Base-by-base conservation (phyloP, 2,113 vertebrate genomes). In the Polyodon spathula region DNA sequence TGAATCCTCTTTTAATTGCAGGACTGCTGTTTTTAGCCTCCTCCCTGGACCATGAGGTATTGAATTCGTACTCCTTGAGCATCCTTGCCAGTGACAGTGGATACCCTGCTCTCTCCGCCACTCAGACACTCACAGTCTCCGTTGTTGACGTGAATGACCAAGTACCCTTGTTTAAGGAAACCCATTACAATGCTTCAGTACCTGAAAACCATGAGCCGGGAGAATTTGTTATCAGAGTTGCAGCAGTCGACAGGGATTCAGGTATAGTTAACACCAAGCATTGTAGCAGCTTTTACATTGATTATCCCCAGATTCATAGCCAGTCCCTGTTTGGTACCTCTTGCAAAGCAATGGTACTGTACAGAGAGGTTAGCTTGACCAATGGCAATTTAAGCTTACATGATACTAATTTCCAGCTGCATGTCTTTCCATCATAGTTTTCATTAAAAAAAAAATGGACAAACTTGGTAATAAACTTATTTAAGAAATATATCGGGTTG, bases 131-230 rank as follows among this genome's bases (percentile, higher is more conserved):
- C 70, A 92, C 83, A 0, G 50, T 97, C 41, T 37, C 71, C 65
- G 82, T 98, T 66, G 70, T 85, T 37, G 95, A 97, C 12, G 78
- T 93, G 8, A 97, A 94, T 44, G 94, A 98, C 46, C 85, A 86
- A 63, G 43, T 65, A 0, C 94, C 94, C 0, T 1, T 74, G 17
- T 96, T 95, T 80, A 73, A 73, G 51, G 81, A 86, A 65, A 62
- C 60, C 6, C 0, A 82, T 52, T 97, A 94, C n/a, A 63, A 83
- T 39, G 72, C 84, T 69, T 73, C 72, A 0, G 80, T 95, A 68
- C 68, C 5, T 56, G 95, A 98, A 83, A 97, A 97, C 73, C 75
- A 52, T 64, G 75, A 78, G 58, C 84, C 88, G 0, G 91, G 91
- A 41, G 72, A 81, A 8, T 73, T 82, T 14, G 84, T 97, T 38